These are phyloP conservation scores for Pluvianellus socialis DNA, from an alignment of 2,113 vertebrate genomes.

Conservation along the genomic window DNA sequence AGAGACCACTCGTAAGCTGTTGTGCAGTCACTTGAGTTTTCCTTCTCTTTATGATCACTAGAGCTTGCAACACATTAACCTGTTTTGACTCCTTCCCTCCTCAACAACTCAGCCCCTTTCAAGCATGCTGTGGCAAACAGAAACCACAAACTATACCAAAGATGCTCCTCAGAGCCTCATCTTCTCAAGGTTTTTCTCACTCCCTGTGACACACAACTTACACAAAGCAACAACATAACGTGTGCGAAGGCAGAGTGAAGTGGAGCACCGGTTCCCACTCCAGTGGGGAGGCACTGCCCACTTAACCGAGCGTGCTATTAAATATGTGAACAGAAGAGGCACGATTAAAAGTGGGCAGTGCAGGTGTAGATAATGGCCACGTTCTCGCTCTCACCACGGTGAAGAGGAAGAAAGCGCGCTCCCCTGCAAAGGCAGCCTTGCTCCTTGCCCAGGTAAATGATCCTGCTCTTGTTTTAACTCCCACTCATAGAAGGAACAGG, in stretches of 20 bases:
- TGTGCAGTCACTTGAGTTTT: background rate
- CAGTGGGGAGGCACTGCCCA: background rate
- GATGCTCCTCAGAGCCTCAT: background rate
- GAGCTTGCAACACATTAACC: background rate
- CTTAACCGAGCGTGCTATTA: background rate
- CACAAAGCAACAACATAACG: accelerated
- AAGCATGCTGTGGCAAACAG: background rate
- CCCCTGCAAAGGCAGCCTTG: background rate
- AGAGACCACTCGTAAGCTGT: background rate
- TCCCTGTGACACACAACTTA: accelerated
- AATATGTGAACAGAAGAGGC: background rate
- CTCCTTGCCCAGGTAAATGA: background rate
- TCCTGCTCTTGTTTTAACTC: background rate
- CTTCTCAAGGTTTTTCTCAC: background rate
- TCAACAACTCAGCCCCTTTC: background rate
- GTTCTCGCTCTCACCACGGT: accelerated
- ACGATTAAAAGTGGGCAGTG: background rate
- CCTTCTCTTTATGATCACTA: background rate
- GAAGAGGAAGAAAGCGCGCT: background rate
- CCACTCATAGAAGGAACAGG: background rate
- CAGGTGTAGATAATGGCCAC: background rate
- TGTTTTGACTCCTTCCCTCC: background rate
- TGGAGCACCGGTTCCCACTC: background rate
- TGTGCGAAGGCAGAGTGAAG: background rate
- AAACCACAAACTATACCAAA: background rate